These are phyloP conservation scores for Trisateles emortualis DNA, from an alignment of 2,888 invertebrate species.

Conservation along the genomic window DNA sequence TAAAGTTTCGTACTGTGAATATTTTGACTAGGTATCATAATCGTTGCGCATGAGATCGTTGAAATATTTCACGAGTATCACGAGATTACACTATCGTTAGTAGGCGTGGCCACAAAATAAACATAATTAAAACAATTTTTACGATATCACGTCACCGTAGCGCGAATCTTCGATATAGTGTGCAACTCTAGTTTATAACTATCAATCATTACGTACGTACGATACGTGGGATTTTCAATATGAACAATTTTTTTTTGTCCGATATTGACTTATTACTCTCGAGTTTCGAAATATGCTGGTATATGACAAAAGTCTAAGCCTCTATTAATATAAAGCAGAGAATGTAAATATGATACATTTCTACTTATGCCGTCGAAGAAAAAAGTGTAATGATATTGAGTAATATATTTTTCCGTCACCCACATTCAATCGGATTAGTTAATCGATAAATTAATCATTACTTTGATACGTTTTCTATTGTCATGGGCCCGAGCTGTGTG, in stretches of 20 bases:
- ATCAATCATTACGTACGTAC: slow-evolving; percentile 37
- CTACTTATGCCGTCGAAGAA: no score
- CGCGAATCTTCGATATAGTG: slow-evolving; percentile 10
- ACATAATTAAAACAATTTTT: slow-evolving; percentile 41
- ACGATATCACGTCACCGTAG: slow-evolving; percentile 50
- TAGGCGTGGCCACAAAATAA: slow-evolving; percentile 28
- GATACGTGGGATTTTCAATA: slow-evolving; percentile 2
- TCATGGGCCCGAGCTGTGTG: slow-evolving; percentile 45
- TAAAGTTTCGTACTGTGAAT: background rate
- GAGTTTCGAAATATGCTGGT: no score
- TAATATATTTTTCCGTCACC: no score
- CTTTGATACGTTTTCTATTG: slow-evolving; percentile 5
- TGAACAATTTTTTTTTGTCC: background rate
- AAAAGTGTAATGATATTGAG: no score
- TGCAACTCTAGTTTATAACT: slow-evolving; percentile 26
- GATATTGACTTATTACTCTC: no score
- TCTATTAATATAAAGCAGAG: no score
- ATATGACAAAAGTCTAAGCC: no score
- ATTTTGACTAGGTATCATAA: background rate
- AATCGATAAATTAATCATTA: background rate
- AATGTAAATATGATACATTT: no score
- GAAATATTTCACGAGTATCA: slow-evolving; percentile 32
- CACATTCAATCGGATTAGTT: slow-evolving; percentile 4
- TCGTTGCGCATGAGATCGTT: background rate
- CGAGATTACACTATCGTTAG: slow-evolving; percentile 37